A percentile compares a stretch with the other conserved stretches of the same genome.
Conservation (phyloP, 2,113 vertebrate genomes). For the Nyctereutes procyonoides region DNA sequence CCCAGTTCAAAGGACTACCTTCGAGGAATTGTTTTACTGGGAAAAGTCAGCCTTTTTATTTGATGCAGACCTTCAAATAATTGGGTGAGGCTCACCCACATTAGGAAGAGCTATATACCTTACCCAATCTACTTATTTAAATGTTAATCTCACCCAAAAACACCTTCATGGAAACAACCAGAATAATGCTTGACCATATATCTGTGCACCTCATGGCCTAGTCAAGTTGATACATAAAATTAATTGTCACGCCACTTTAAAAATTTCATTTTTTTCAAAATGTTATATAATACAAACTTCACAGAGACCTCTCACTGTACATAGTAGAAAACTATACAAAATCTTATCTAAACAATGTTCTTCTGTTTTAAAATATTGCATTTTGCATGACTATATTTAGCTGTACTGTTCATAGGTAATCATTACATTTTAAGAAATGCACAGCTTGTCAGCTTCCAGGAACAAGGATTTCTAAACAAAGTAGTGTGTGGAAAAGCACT, state of each 20-base stretch:
- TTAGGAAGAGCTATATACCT: background rate
- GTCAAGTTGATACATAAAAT: background rate
- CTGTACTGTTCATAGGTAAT: constrained; percentile 37
- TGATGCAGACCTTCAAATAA: background rate
- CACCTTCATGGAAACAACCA: background rate
- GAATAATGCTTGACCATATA: background rate
- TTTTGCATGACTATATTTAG: constrained; percentile 58
- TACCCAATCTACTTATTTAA: background rate
- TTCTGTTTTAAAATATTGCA: constrained; percentile 64
- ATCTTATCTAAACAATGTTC: constrained; percentile 59
- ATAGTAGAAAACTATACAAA: constrained; percentile 26
- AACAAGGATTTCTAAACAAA: constrained; percentile 68
- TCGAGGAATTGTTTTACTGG: background rate
- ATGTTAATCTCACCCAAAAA: background rate
- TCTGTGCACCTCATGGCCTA: background rate
- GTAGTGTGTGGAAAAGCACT: constrained; percentile 29
- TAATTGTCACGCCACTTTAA: background rate
- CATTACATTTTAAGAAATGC: constrained; percentile 29
- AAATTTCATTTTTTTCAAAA: constrained; percentile 23
- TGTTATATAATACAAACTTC: background rate
- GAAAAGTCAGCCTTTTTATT: background rate
- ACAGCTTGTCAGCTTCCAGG: constrained; percentile 51
- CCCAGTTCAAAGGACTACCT: background rate
- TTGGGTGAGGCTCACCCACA: background rate
- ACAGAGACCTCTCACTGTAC: background rate